Conservation (phyloP, 2,113 vertebrate species). For the Halichoerus grypus region DNA sequence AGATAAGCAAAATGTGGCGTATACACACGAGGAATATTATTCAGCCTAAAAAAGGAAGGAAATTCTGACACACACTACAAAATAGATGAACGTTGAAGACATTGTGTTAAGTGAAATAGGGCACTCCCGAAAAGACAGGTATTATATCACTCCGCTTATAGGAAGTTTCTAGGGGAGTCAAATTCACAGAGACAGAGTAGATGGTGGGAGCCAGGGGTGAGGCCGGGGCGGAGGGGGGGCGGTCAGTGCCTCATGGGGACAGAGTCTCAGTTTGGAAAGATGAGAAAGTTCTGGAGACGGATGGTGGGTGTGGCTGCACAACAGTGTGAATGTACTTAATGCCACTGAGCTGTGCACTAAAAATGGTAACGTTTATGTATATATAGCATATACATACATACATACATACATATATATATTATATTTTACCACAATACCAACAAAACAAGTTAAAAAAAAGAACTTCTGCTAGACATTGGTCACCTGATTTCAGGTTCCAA, state of each 20-base stretch:
- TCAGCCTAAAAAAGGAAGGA: not conserved
- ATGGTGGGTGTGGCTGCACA: not conserved
- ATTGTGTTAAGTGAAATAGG: too few relatives aligned
- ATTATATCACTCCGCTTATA: not conserved
- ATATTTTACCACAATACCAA: not conserved
- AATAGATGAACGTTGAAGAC: not conserved
- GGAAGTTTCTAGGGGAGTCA: not conserved
- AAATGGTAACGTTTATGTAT: not conserved
- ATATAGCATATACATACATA: not conserved
- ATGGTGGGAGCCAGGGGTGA: not conserved
- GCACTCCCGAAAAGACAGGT: not conserved
- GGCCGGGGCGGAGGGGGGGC: too few relatives aligned
- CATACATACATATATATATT: not conserved
- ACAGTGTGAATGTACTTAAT: not conserved
- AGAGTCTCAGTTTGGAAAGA: not conserved
- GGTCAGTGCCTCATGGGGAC: not conserved
- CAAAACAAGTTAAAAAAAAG: not conserved
- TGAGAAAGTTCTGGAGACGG: not conserved
- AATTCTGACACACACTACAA: not conserved
- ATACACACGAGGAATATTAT: not conserved
- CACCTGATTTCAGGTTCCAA: not conserved
- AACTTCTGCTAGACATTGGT: not conserved
- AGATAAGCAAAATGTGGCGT: not conserved
- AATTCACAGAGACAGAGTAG: not conserved
- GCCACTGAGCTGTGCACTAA: not conserved